Evolutionary conservation across 2,888 invertebrate genomes (phyloP).

Genomic region (Lepidochitona cinerea): DNA sequence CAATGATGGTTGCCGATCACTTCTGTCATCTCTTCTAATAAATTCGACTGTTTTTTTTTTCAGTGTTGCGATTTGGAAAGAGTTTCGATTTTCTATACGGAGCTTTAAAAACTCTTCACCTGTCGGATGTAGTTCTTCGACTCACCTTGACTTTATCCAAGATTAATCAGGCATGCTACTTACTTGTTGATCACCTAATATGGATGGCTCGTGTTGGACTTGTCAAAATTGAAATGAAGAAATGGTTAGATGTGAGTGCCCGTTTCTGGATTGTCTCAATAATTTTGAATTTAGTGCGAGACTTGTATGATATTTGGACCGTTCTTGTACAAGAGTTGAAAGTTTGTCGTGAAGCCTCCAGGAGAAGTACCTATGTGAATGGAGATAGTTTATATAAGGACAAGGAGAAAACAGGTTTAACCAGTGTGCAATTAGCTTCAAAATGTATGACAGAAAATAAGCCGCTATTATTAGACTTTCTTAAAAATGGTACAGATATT

Average conservation of each 20-base stretch:
- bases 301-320: constrained; percentile 80
- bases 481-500: constrained; percentile 89
- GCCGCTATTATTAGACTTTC: constrained; percentile 81
- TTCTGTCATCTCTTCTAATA: too few species aligned
- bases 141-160: constrained; percentile 84
- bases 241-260: constrained; percentile 78
- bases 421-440: constrained; percentile 73
- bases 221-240: constrained; percentile 78
- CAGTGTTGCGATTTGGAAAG: constrained; percentile 89
- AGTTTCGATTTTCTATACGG: constrained; percentile 86
- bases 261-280: constrained; percentile 89
- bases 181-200: constrained; percentile 88
- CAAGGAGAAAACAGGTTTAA: constrained; percentile 64
- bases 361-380: constrained; percentile 39
- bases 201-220: constrained; percentile 79
- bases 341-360: constrained; percentile 23
- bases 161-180: constrained; percentile 83
- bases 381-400: constrained; percentile 26
- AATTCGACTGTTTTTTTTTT: too few species aligned
- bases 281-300: constrained; percentile 83
- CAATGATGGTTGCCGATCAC: too few species aligned
- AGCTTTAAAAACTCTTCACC: constrained; percentile 80
- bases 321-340: constrained; percentile 42
- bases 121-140: constrained; percentile 81
- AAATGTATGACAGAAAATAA: constrained; percentile 47